Evolutionary conservation across 2,113 vertebrate species (phyloP).

Genomic region (Heloderma charlesbogerti): DNA sequence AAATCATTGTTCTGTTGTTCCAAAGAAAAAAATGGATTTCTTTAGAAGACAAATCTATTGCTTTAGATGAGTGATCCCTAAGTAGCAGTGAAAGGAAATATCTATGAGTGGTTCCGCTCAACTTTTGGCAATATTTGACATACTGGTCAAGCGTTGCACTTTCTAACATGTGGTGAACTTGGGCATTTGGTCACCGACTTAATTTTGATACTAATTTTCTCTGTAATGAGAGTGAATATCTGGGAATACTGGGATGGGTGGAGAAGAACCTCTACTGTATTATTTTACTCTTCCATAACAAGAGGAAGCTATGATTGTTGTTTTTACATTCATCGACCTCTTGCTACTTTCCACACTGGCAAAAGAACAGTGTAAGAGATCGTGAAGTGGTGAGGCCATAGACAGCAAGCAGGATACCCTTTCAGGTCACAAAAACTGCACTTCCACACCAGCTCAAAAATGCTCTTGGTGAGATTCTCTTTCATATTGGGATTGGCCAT

Average conservation of each 20-base stretch:
- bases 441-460: background rate
- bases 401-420: background rate
- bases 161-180: background rate
- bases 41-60: conserved; percentile 56
- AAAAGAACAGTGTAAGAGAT: background rate
- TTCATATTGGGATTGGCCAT: background rate
- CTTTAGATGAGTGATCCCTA: conserved; percentile 44
- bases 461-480: background rate
- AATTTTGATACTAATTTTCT: background rate
- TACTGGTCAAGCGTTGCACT: background rate
- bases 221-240: background rate
- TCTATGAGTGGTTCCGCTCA: background rate
- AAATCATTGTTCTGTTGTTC: conserved; percentile 68
- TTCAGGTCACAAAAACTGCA: background rate
- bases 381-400: too few relatives aligned
- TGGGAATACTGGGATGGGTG: background rate
- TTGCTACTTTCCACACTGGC: background rate
- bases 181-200: background rate
- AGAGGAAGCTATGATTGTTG: background rate
- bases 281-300: background rate
- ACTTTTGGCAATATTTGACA: background rate
- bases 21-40: conserved; percentile 58
- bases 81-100: background rate
- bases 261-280: background rate
- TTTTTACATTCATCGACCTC: background rate